These are phyloP conservation scores for Apeltes quadracus DNA, from an alignment of 2,113 vertebrate genomes.

Conservation along the genomic window DNA sequence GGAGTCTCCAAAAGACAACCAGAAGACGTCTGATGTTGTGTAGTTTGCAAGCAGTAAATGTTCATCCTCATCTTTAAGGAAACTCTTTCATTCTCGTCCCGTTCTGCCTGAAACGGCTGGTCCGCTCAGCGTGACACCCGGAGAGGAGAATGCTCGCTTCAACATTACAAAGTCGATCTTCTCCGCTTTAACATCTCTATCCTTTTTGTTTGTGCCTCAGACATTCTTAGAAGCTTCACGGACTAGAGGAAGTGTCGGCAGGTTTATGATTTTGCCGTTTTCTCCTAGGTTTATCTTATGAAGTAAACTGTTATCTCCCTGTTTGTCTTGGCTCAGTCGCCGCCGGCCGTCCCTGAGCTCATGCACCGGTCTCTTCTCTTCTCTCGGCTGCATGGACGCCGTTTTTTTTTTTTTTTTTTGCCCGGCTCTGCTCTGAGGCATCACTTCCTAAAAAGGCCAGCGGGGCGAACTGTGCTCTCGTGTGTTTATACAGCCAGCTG, in stretches of 20 bases:
- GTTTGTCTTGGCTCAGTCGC: slow-evolving; percentile 44
- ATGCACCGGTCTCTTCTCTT: slow-evolving; percentile 15
- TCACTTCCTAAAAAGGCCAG: slow-evolving; percentile 76
- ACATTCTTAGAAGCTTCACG: neutral
- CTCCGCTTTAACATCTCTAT: neutral
- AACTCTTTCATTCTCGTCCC: neutral
- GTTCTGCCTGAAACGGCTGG: neutral
- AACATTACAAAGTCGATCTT: slow-evolving; percentile 7
- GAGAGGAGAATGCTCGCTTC: neutral
- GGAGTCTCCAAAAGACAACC: neutral
- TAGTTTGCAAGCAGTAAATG: neutral
- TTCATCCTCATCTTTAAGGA: neutral
- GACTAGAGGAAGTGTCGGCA: slow-evolving; percentile 2
- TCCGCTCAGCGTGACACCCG: neutral
- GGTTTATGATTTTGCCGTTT: slow-evolving; percentile 25
- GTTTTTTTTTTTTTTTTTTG: slow-evolving; percentile 23
- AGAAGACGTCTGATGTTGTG: neutral
- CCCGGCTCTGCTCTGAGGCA: slow-evolving; percentile 35
- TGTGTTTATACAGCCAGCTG: slow-evolving; percentile 63
- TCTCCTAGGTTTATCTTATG: slow-evolving; percentile 14
- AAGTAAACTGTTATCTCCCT: slow-evolving; percentile 14
- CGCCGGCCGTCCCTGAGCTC: slow-evolving; percentile 12
- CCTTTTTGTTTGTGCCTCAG: neutral
- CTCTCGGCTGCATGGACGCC: slow-evolving; percentile 32
- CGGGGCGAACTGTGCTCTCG: slow-evolving; percentile 47